phyloP scores from a whole-genome alignment of 2,888 invertebrate species.

The Pyrocoelia pectoralis region DNA sequence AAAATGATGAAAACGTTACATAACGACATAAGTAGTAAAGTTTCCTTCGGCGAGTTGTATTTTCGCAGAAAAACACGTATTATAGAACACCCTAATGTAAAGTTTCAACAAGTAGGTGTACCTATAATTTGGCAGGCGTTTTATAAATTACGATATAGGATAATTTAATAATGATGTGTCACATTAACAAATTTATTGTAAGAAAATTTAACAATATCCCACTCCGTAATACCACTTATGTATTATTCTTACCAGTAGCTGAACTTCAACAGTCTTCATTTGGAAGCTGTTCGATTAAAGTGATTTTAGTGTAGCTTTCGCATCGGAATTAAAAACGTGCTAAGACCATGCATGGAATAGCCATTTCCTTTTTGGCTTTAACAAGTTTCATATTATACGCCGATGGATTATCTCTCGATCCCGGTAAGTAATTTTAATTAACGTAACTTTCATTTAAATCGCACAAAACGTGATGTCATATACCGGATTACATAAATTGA shows the following conservation, averaged over 20 bases:
- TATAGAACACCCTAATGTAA: too few species aligned
- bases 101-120: too few species aligned
- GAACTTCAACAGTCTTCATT: conserved; percentile 37
- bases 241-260: conserved; percentile 15
- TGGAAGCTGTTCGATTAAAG: conserved; percentile 33
- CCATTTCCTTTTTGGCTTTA: conserved; percentile 52
- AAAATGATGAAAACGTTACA: too few species aligned
- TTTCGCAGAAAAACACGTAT: too few species aligned
- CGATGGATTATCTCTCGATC: conserved; percentile 63
- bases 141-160: too few species aligned
- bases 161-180: too few species aligned
- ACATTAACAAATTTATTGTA: too few species aligned
- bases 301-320: conserved; percentile 24
- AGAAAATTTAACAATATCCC: conserved; percentile 14
- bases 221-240: conserved; percentile 15
- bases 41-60: too few species aligned
- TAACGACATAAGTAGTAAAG: too few species aligned
- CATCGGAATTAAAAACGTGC: conserved; percentile 26
- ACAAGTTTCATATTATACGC: conserved; percentile 54
- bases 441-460: conserved; percentile 12
- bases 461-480: neutral
- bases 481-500: conserved; percentile 7
- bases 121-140: too few species aligned
- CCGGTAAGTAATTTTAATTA: conserved; percentile 57
- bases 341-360: conserved; percentile 24